Conservation (phyloP, 1,140 invertebrate genomes). For the Lethrus apterus region DNA sequence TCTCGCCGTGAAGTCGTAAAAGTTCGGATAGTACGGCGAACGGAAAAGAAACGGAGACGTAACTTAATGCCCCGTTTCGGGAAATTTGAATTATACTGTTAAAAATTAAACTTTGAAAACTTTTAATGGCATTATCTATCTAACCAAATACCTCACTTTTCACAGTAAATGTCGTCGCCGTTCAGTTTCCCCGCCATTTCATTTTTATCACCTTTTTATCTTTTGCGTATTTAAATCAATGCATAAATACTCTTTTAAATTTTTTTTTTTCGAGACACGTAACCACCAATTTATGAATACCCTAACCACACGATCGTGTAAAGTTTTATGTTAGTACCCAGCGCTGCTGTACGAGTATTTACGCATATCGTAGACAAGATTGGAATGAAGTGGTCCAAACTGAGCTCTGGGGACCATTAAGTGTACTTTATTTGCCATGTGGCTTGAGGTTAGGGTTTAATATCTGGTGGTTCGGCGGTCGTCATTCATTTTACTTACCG, state of each 20-base stretch:
- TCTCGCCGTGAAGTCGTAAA: conserved; percentile 17
- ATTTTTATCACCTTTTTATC: too few relatives aligned
- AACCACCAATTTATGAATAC: too few relatives aligned
- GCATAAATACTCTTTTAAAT: too few relatives aligned
- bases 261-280: too few relatives aligned
- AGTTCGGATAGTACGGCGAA: conserved; percentile 15
- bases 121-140: conserved; percentile 13
- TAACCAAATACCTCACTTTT: conserved; percentile 13
- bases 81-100: conserved; percentile 13
- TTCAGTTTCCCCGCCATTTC: too few relatives aligned
- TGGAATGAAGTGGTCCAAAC: conserved; percentile 28
- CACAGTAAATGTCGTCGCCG: conserved; percentile 8
- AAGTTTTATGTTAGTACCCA: too few relatives aligned
- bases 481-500: conserved; percentile 41
- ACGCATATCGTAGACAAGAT: conserved; percentile 21
- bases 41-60: conserved; percentile 12
- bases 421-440: conserved; percentile 39
- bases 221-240: too few relatives aligned
- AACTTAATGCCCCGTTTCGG: conserved; percentile 10
- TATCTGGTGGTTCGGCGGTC: conserved; percentile 38
- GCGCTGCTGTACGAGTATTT: too few relatives aligned
- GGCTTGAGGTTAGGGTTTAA: conserved; percentile 38
- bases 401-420: conserved; percentile 34
- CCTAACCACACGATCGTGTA: too few relatives aligned
- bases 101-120: conserved; percentile 12